Conservation (phyloP, 2,113 vertebrate genomes). For the Mormyrus iriodes region DNA sequence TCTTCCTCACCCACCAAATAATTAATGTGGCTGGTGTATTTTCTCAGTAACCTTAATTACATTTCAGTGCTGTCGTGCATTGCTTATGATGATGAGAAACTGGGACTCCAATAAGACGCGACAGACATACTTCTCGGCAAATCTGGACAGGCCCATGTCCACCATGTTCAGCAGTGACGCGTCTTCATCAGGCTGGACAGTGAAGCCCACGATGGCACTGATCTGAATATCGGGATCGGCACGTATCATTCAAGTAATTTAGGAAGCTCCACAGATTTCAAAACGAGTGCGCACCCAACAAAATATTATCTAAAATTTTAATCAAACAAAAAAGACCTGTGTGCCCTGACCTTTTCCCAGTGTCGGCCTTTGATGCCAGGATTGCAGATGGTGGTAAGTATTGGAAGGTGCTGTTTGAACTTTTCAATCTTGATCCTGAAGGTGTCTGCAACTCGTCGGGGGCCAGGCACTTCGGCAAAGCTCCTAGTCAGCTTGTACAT, state of each 20-base stretch:
- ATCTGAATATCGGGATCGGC: constrained; percentile 59
- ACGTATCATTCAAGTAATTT: constrained; percentile 29
- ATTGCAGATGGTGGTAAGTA: constrained; percentile 76
- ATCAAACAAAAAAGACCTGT: background rate
- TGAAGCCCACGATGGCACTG: constrained; percentile 65
- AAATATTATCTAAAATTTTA: background rate
- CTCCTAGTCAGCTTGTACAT: constrained; percentile 73
- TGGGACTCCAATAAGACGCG: background rate
- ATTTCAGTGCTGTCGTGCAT: background rate
- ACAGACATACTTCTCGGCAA: constrained; percentile 67
- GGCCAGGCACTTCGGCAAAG: constrained; percentile 61
- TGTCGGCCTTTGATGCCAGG: constrained; percentile 79
- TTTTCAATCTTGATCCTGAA: constrained; percentile 71
- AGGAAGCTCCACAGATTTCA: background rate
- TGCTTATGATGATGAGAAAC: background rate
- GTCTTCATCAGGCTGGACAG: constrained; percentile 61
- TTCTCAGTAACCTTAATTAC: background rate
- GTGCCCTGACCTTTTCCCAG: constrained; percentile 72
- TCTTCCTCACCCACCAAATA: background rate
- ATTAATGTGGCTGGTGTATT: background rate
- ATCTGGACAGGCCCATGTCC: constrained; percentile 70
- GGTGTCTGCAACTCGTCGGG: constrained; percentile 65
- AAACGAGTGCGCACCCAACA: background rate
- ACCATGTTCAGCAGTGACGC: constrained; percentile 72
- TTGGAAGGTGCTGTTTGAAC: constrained; percentile 76